Evolutionary conservation across 1,140 invertebrate genomes (phyloP).

Genomic region (Helicoverpa zea): DNA sequence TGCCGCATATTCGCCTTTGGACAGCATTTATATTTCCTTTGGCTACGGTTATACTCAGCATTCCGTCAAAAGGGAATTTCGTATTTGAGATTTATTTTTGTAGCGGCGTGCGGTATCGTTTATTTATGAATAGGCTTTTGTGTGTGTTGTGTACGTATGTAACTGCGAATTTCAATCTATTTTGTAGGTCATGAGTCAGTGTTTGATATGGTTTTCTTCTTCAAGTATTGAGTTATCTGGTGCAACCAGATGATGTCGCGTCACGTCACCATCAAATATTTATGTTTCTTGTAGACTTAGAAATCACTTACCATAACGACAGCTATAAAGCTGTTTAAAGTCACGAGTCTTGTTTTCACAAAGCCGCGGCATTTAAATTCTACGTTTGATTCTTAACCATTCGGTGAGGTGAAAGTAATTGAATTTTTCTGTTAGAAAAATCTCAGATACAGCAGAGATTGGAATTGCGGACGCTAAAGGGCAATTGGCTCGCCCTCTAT

Average conservation of each 20-base stretch:
- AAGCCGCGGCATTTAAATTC: conserved; percentile 18
- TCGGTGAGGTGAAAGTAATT: conserved; percentile 31
- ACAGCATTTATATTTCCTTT: conserved; percentile 86
- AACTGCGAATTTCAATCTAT: conserved; percentile 1
- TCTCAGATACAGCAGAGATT: conserved; percentile 31
- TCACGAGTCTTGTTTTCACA: neutral
- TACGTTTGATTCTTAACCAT: conserved; percentile 26
- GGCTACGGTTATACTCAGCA: conserved; percentile 70
- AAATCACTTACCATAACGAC: neutral
- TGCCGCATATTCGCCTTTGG: conserved; percentile 83
- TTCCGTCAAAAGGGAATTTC: conserved; percentile 60
- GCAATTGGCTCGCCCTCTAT: conserved; percentile 38
- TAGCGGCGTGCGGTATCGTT: conserved; percentile 36
- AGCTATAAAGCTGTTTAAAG: neutral
- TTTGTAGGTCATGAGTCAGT: neutral
- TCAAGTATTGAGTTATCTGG: neutral
- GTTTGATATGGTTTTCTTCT: neutral
- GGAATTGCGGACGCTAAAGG: conserved; percentile 38
- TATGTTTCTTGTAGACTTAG: neutral
- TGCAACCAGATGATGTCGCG: neutral
- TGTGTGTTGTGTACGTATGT: neutral
- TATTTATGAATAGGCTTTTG: conserved; percentile 40
- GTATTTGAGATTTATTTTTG: conserved; percentile 56
- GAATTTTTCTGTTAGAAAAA: conserved; percentile 40
- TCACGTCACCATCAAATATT: neutral